These are phyloP conservation scores for Porites lutea DNA, from an alignment of 64 coral and sea anemone species.

Conservation along the genomic window DNA sequence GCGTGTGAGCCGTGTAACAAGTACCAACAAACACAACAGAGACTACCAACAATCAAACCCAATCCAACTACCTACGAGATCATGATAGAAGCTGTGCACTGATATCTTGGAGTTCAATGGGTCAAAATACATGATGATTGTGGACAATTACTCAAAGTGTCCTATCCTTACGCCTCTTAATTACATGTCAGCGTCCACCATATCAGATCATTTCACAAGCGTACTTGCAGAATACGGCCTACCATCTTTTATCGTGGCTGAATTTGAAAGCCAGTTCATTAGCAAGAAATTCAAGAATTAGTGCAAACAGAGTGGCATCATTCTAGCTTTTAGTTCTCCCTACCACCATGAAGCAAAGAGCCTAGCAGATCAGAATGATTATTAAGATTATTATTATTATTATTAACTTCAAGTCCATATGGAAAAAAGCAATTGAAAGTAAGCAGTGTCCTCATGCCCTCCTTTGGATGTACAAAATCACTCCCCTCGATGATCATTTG, in stretches of 20 bases:
- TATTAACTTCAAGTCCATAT: conserved; percentile 56
- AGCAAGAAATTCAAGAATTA: conserved; percentile 60
- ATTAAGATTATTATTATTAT: background rate
- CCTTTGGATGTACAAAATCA: conserved; percentile 74
- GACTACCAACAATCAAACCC: no score
- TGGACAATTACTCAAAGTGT: background rate
- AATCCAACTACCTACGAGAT: no score
- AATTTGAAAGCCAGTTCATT: conserved; percentile 65
- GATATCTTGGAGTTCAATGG: conserved; percentile 8
- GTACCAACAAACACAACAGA: no score
- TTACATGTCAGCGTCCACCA: conserved; percentile 44
- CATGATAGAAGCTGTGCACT: background rate
- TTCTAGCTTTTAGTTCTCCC: conserved; percentile 70
- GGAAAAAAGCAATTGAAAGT: conserved; percentile 63
- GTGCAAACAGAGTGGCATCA: conserved; percentile 59
- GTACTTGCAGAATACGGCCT: conserved; percentile 65
- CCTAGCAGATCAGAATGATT: conserved; percentile 34
- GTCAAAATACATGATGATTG: no score
- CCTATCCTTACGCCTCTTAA: conserved; percentile 10
- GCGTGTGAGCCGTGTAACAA: no score
- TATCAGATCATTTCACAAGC: conserved; percentile 44
- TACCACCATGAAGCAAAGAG: conserved; percentile 76
- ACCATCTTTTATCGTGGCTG: conserved; percentile 24
- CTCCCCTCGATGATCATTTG: conserved; percentile 60
- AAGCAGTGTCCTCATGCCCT: conserved; percentile 64